phyloP scores from a whole-genome alignment of 2,888 invertebrate species.

The Plutella xylostella region DNA sequence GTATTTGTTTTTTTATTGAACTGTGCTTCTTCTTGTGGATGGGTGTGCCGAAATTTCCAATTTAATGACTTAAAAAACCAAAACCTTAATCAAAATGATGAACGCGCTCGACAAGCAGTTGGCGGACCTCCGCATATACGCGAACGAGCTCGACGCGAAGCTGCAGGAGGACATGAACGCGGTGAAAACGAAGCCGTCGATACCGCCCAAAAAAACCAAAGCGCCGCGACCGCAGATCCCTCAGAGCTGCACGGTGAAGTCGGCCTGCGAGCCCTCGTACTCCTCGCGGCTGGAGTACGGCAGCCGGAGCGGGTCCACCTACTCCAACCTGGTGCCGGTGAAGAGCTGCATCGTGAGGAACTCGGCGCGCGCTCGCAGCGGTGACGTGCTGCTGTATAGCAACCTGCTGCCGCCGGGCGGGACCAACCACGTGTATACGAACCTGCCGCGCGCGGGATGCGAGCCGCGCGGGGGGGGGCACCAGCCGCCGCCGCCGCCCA shows the following conservation, averaged over 20 bases:
- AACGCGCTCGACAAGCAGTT: conserved; percentile 59
- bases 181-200: conserved; percentile 56
- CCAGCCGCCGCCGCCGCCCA: conserved; percentile 59
- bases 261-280: conserved; percentile 81
- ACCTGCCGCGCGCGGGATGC: conserved; percentile 64
- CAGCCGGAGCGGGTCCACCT: conserved; percentile 57
- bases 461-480: conserved; percentile 52
- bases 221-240: conserved; percentile 74
- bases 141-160: conserved; percentile 60
- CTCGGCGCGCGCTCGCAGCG: conserved; percentile 46
- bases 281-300: conserved; percentile 75
- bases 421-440: conserved; percentile 62
- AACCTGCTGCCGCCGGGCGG: conserved; percentile 61
- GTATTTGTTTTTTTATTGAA: not conserved
- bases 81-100: conserved; percentile 27
- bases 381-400: conserved; percentile 57
- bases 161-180: conserved; percentile 61
- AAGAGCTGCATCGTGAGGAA: conserved; percentile 63
- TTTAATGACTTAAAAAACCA: conserved; percentile 10
- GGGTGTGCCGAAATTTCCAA: conserved; percentile 5
- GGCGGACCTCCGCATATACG: conserved; percentile 59
- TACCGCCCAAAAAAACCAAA: conserved; percentile 61
- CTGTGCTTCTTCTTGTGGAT: not conserved
- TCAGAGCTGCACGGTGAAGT: conserved; percentile 80
- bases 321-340: conserved; percentile 62